These are phyloP conservation scores for Pachyramphus minor DNA, from an alignment of 2,113 vertebrate genomes.

Conservation along the genomic window DNA sequence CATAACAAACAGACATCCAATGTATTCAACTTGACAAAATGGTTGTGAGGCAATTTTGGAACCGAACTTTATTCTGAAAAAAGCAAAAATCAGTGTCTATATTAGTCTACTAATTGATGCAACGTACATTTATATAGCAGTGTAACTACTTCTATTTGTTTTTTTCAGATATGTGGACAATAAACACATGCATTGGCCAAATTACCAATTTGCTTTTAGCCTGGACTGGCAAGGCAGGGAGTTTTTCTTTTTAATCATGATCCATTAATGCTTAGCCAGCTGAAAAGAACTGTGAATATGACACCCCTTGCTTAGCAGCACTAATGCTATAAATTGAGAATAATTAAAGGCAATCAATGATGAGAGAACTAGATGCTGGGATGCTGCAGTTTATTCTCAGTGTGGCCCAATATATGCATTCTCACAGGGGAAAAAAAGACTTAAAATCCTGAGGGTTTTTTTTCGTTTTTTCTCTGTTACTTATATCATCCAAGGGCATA, in stretches of 20 bases:
- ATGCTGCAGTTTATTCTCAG: not conserved
- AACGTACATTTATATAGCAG: not conserved
- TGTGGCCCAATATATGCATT: not conserved
- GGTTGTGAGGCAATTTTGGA: not conserved
- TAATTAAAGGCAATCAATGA: constrained; percentile 25
- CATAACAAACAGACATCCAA: not conserved
- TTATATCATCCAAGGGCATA: not conserved
- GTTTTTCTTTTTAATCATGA: constrained; percentile 37
- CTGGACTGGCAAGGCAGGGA: not conserved
- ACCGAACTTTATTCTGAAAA: not conserved
- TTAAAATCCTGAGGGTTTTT: no score
- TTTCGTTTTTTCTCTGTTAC: not conserved
- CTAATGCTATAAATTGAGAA: constrained; percentile 1
- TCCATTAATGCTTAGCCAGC: constrained; percentile 41
- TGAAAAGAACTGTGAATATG: not conserved
- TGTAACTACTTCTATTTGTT: not conserved
- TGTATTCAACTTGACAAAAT: not conserved
- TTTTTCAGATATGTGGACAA: not conserved
- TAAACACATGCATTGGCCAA: constrained; percentile 2
- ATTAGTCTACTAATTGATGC: not conserved
- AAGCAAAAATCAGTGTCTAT: not conserved
- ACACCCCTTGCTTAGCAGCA: not conserved
- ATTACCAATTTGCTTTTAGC: constrained; percentile 33
- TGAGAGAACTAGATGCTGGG: not conserved
- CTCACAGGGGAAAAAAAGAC: not conserved